Evolutionary conservation across 2,888 invertebrate species (phyloP).

Genomic region (Noctua janthina): DNA sequence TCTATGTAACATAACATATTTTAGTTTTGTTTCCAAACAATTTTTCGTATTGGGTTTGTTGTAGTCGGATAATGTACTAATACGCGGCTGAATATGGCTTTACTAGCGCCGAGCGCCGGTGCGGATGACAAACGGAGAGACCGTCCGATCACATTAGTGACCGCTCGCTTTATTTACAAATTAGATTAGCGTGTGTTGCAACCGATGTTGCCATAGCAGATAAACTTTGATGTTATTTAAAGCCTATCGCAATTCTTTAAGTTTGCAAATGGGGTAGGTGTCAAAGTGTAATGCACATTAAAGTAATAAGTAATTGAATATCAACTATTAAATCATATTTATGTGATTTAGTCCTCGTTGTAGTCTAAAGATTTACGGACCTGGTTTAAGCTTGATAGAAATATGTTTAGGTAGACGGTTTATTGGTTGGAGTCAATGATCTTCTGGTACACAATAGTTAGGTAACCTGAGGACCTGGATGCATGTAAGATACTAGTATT

Average conservation of each 20-base stretch:
- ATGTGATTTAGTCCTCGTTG: neutral
- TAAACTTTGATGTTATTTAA: constrained; percentile 11
- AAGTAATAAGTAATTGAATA: neutral
- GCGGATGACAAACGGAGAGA: neutral
- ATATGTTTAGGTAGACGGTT: neutral
- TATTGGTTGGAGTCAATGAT: neutral
- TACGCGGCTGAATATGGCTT: neutral
- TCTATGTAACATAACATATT: no score
- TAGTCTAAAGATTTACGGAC: neutral
- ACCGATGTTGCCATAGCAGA: constrained; percentile 13
- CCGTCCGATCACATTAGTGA: constrained; percentile 21
- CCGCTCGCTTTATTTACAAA: constrained; percentile 55
- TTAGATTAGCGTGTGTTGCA: constrained; percentile 44
- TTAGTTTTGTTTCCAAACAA: no score
- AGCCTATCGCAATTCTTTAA: constrained; percentile 1
- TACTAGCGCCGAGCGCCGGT: no score
- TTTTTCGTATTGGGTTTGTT: neutral
- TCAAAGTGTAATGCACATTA: neutral
- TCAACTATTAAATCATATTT: neutral
- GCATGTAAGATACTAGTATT: no score
- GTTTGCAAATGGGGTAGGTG: neutral
- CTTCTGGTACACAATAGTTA: neutral
- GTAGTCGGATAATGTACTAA: neutral
- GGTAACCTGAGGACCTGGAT: neutral
- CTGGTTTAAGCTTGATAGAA: no score